Conservation (phyloP, 2,888 invertebrate species). For the Hirtodrosophila alboralis region DNA sequence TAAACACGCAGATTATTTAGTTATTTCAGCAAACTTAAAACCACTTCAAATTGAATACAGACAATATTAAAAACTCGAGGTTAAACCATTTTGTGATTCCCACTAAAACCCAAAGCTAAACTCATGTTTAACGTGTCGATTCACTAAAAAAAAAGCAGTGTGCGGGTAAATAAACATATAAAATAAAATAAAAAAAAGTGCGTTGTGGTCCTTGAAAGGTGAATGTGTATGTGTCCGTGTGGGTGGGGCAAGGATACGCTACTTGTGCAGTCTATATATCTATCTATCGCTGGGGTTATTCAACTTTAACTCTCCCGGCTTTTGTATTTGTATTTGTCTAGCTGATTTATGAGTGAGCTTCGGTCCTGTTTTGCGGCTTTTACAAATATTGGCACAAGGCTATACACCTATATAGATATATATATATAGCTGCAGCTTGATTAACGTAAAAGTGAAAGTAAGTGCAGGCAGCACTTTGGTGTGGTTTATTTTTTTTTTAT, state of each 20-base stretch:
- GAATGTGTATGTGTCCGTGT: neutral
- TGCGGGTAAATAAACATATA: slow-evolving; percentile 58
- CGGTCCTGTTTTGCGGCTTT: slow-evolving; percentile 29
- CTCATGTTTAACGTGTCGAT: slow-evolving; percentile 10
- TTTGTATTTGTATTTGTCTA: slow-evolving; percentile 60
- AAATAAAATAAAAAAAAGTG: slow-evolving; percentile 33
- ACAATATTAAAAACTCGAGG: slow-evolving; percentile 12
- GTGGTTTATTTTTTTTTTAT: too few relatives aligned
- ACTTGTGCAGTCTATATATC: slow-evolving; percentile 17
- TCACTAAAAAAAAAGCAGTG: slow-evolving; percentile 4
- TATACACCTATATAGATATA: slow-evolving; percentile 27
- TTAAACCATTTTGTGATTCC: slow-evolving; percentile 12
- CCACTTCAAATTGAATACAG: neutral
- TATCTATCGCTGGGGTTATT: slow-evolving; percentile 46
- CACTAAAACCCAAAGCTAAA: slow-evolving; percentile 7
- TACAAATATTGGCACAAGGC: slow-evolving; percentile 65
- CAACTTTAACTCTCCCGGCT: slow-evolving; percentile 50
- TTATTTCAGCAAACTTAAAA: too few relatives aligned
- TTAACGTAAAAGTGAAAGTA: slow-evolving; percentile 49
- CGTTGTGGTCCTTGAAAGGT: slow-evolving; percentile 1
- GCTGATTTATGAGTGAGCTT: slow-evolving; percentile 68
- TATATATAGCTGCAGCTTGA: slow-evolving; percentile 57
- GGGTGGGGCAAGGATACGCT: neutral
- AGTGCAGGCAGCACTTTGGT: slow-evolving; percentile 12
- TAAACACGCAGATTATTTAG: too few relatives aligned